phyloP scores from a whole-genome alignment of 2,113 vertebrate genomes.

The Lampris incognitus region DNA sequence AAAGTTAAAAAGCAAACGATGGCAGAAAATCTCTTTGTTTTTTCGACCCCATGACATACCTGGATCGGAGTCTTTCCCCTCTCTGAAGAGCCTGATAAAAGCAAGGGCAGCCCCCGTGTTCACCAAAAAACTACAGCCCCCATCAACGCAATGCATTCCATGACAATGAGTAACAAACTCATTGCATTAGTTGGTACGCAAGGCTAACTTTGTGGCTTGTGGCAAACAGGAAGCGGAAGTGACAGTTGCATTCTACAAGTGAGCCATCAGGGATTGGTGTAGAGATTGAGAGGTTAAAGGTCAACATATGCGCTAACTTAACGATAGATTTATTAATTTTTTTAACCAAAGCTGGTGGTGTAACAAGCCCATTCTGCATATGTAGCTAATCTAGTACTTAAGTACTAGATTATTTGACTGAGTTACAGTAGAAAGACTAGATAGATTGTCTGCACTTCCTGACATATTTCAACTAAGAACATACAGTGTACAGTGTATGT shows the following conservation, averaged over 20 bases:
- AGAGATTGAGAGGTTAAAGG: not conserved
- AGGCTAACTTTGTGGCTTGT: constrained; percentile 38
- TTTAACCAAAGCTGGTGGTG: too few relatives aligned
- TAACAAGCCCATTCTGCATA: too few relatives aligned
- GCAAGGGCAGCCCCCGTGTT: not conserved
- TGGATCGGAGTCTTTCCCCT: too few relatives aligned
- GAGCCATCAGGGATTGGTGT: constrained; percentile 64
- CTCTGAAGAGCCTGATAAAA: not conserved
- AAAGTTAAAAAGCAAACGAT: not conserved
- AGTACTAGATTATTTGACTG: too few relatives aligned
- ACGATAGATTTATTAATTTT: not conserved
- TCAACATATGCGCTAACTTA: not conserved
- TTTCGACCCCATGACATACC: not conserved
- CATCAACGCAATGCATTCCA: constrained; percentile 13
- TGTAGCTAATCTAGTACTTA: too few relatives aligned
- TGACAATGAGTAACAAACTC: not conserved
- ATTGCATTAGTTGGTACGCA: not conserved
- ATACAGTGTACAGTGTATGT: too few relatives aligned
- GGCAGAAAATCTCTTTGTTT: not conserved
- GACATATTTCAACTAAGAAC: too few relatives aligned
- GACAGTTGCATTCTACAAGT: constrained; percentile 13
- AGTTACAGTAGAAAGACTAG: too few relatives aligned
- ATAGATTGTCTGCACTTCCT: too few relatives aligned
- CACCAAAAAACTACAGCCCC: constrained; percentile 25
- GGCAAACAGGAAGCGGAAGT: constrained; percentile 20